Percentiles rank a stretch among this genome's conserved stretches.
phyloP scores from a whole-genome alignment of 2,888 invertebrate species.

The Erynnis tages region DNA sequence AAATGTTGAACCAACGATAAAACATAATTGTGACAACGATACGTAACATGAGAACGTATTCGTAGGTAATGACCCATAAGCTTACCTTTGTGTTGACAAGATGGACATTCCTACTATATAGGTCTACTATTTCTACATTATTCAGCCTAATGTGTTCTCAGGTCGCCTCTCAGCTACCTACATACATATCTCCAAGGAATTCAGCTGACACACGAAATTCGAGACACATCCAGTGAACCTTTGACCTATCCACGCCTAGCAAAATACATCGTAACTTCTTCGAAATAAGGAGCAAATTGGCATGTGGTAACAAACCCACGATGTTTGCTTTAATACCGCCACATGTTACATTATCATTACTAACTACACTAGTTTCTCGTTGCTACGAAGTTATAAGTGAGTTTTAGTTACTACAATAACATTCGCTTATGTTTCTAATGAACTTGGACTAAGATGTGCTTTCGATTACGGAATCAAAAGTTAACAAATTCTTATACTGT shows the following conservation, averaged over 20 bases:
- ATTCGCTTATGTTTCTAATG: neutral
- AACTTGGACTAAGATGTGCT: neutral
- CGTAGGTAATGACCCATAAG: no score
- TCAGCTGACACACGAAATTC: constrained; percentile 12
- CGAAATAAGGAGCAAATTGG: neutral
- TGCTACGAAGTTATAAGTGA: constrained; percentile 10
- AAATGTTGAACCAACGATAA: no score
- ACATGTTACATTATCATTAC: constrained; percentile 16
- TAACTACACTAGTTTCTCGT: constrained; percentile 4
- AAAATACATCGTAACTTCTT: neutral
- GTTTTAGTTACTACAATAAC: constrained; percentile 4
- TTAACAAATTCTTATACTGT: no score
- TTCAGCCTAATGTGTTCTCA: constrained; percentile 13
- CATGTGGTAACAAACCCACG: neutral
- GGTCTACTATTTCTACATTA: constrained; percentile 13
- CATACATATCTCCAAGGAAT: constrained; percentile 12
- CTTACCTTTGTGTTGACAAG: no score
- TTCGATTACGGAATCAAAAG: neutral
- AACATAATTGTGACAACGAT: no score
- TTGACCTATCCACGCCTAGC: neutral
- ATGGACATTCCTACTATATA: neutral
- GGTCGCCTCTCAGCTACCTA: neutral
- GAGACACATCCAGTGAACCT: constrained; percentile 3
- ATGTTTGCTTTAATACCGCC: constrained; percentile 4
- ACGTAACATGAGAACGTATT: no score